These are phyloP conservation scores for Pseudorhiza aurosa DNA, from an alignment of 30 jellyfish, hydroid and myxozoan species.

Conservation along the genomic window DNA sequence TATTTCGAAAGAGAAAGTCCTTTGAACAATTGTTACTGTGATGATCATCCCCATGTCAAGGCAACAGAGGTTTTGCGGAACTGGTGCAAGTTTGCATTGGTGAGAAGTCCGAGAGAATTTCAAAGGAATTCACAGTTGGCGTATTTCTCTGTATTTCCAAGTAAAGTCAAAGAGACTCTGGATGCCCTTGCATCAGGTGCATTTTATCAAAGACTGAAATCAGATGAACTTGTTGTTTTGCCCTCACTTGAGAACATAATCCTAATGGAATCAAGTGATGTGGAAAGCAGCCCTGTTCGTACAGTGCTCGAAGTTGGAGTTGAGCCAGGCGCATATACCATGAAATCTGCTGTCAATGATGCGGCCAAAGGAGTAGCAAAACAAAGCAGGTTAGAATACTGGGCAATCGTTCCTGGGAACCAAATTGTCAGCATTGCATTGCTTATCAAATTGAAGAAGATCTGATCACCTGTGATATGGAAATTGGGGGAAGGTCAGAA, in stretches of 20 bases:
- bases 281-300: slow-evolving; percentile 15
- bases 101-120: slow-evolving; percentile 43
- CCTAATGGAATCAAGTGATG: slow-evolving; percentile 46
- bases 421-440: slow-evolving; percentile 55
- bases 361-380: slow-evolving; percentile 16
- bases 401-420: slow-evolving; percentile 58
- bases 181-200: slow-evolving; percentile 70
- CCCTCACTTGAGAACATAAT: slow-evolving; percentile 42
- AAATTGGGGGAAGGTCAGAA: too few relatives aligned
- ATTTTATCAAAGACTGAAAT: slow-evolving; percentile 55
- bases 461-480: too few relatives aligned
- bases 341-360: slow-evolving; percentile 50
- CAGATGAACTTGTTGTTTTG: slow-evolving; percentile 64
- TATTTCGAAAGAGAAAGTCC: slow-evolving; percentile 54
- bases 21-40: slow-evolving; percentile 43
- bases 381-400: slow-evolving; percentile 38
- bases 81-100: slow-evolving; percentile 71
- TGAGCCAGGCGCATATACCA: slow-evolving; percentile 52
- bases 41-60: slow-evolving; percentile 15
- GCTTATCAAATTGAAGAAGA: slow-evolving; percentile 50
- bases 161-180: slow-evolving; percentile 58
- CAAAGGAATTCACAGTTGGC: slow-evolving; percentile 30
- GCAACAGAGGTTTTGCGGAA: slow-evolving; percentile 24
- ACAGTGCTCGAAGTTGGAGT: slow-evolving; percentile 63
- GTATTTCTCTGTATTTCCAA: slow-evolving; percentile 62